These are phyloP conservation scores for Drosophila hawaiiensis DNA, from an alignment of 2,888 invertebrate genomes.

Conservation along the genomic window DNA sequence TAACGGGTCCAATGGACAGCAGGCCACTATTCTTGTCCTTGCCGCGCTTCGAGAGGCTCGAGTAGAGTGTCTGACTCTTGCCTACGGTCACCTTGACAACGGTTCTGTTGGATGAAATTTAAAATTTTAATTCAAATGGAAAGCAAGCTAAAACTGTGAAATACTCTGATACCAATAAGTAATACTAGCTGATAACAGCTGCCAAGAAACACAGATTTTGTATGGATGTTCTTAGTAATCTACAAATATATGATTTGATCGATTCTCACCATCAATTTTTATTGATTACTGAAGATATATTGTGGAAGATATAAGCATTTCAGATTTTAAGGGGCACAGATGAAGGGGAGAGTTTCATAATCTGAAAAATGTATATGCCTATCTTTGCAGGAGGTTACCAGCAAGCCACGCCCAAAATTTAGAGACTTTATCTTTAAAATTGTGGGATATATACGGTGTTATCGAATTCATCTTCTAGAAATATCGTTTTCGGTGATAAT, in stretches of 20 bases:
- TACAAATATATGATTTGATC: too few relatives aligned
- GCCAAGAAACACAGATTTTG: neutral
- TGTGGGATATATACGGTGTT: neutral
- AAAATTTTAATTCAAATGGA: neutral
- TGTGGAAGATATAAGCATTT: too few relatives aligned
- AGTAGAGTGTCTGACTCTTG: constrained; percentile 96
- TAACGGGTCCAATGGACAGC: constrained; percentile 94
- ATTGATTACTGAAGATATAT: too few relatives aligned
- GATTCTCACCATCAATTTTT: too few relatives aligned
- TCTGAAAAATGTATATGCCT: too few relatives aligned
- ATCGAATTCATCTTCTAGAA: neutral
- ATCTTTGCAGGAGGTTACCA: too few relatives aligned
- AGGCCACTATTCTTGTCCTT: constrained; percentile 93
- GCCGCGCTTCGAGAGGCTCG: constrained; percentile 91
- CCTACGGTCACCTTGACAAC: constrained; percentile 97
- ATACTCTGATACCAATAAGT: neutral
- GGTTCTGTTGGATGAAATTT: constrained; percentile 87
- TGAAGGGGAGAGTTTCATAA: too few relatives aligned
- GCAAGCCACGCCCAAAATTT: neutral
- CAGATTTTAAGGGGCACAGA: too few relatives aligned
- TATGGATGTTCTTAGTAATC: too few relatives aligned
- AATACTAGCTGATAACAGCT: neutral
- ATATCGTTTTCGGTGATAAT: too few relatives aligned
- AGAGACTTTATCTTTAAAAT: neutral
- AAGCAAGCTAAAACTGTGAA: neutral